A percentile compares a stretch with the other conserved stretches of the same genome.
Conservation (phyloP, 2,888 invertebrate genomes). For the Liopterus haemorrhoidalis region DNA sequence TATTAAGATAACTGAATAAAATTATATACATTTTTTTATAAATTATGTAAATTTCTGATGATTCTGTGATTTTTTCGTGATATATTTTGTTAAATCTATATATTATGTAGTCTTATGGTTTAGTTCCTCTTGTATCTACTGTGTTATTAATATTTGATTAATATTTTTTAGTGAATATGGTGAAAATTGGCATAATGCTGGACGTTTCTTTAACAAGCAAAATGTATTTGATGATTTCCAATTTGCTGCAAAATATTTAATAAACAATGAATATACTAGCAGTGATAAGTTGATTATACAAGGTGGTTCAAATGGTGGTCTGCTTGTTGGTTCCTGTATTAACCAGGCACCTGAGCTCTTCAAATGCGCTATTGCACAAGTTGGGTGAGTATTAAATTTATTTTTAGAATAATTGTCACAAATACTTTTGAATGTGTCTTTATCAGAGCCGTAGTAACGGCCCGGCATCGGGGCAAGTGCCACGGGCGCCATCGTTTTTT, state of each 20-base stretch:
- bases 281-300: conserved; percentile 74
- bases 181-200: conserved; percentile 93
- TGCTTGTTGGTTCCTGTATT: conserved; percentile 88
- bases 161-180: conserved; percentile 77
- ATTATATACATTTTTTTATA: conserved; percentile 1
- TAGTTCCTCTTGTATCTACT: not conserved
- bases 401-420: not conserved
- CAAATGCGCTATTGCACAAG: conserved; percentile 88
- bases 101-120: not conserved
- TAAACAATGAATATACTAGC: conserved; percentile 71
- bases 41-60: conserved; percentile 5
- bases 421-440: too few relatives aligned
- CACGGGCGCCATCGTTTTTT: too few relatives aligned
- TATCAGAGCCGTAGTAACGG: too few relatives aligned
- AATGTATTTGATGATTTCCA: conserved; percentile 98
- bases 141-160: conserved; percentile 8
- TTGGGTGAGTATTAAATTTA: conserved; percentile 73
- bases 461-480: too few relatives aligned
- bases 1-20: too few relatives aligned
- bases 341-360: conserved; percentile 94
- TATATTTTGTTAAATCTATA: not conserved
- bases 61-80: not conserved
- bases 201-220: conserved; percentile 86
- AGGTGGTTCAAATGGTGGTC: conserved; percentile 96
- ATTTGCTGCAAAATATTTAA: conserved; percentile 81